Conservation (phyloP, 92 coral and sea anemone species). For the Phenganax subtilis region DNA sequence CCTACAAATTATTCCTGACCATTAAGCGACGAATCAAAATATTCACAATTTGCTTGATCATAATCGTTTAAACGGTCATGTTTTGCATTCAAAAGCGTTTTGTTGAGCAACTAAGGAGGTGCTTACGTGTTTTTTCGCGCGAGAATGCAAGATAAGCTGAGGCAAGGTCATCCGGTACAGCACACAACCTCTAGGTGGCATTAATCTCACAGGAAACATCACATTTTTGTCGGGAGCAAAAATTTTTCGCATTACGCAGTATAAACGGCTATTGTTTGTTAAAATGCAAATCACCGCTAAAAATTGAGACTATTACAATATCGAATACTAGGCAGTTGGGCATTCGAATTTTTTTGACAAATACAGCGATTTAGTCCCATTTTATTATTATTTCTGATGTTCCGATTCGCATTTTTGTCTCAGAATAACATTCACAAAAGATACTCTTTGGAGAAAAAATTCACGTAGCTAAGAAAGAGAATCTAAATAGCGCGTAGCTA, state of each 20-base stretch:
- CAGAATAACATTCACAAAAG: too few species aligned
- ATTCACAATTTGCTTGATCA: background rate
- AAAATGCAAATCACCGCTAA: background rate
- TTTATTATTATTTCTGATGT: too few species aligned
- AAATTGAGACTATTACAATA: background rate
- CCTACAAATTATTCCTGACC: slow-evolving; percentile 11
- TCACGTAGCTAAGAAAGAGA: too few species aligned
- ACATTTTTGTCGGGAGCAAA: slow-evolving; percentile 17
- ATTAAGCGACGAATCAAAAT: slow-evolving; percentile 1
- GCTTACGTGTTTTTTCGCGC: background rate
- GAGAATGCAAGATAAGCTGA: background rate
- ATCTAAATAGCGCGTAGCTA: too few species aligned
- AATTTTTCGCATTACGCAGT: background rate
- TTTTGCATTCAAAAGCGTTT: background rate
- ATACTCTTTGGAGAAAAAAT: too few species aligned
- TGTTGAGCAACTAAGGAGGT: background rate
- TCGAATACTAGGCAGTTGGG: background rate
- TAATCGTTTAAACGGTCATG: slow-evolving; percentile 11
- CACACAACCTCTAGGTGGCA: background rate
- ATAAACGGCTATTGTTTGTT: slow-evolving; percentile 7
- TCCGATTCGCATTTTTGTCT: too few species aligned
- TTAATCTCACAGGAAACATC: slow-evolving; percentile 8
- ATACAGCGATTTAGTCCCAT: too few species aligned
- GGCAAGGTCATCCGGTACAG: background rate
- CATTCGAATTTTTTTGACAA: too few species aligned